A percentile compares a stretch with the other conserved stretches of the same genome.
phyloP scores from a whole-genome alignment of 2,888 invertebrate genomes.

The Ecliptopera silaceata region DNA sequence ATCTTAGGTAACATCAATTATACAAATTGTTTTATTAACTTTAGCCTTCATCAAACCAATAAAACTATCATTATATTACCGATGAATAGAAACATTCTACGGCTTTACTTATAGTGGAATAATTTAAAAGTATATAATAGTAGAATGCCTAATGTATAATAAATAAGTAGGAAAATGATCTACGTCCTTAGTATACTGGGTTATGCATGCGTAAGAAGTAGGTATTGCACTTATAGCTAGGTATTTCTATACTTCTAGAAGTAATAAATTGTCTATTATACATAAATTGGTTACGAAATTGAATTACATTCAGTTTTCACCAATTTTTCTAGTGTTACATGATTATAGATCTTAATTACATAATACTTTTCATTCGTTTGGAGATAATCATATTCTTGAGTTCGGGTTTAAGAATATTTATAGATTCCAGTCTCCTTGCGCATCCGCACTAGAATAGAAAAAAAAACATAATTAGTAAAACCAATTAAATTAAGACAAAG shows the following conservation, averaged over 20 bases:
- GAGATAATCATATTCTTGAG: conserved; percentile 20
- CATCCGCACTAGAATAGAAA: conserved; percentile 76
- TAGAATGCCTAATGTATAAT: conserved; percentile 16
- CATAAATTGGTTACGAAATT: conserved; percentile 26
- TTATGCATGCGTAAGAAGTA: conserved; percentile 22
- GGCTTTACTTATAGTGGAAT: conserved; percentile 1
- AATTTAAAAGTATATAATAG: conserved; percentile 3
- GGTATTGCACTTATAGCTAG: conserved; percentile 45
- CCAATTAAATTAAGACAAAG: background rate
- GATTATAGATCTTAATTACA: conserved; percentile 26
- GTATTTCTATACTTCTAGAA: conserved; percentile 34
- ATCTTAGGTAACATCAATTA: conserved; percentile 9
- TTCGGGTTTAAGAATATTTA: conserved; percentile 68
- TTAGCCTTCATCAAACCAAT: conserved; percentile 16
- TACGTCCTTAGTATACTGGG: conserved; percentile 36
- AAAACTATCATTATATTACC: conserved; percentile 15
- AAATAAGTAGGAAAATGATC: conserved; percentile 45
- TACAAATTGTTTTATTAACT: background rate
- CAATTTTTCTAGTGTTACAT: conserved; percentile 21
- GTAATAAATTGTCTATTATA: conserved; percentile 19
- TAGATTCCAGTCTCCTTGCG: conserved; percentile 78
- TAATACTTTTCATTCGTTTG: conserved; percentile 44
- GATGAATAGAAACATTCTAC: conserved; percentile 24
- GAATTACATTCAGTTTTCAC: conserved; percentile 25
- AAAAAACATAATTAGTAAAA: conserved; percentile 30